Evolutionary conservation across 2,113 vertebrate species (phyloP), one percentile per base, ranked within the genome.

Genomic region (Rynchops niger): DNA sequence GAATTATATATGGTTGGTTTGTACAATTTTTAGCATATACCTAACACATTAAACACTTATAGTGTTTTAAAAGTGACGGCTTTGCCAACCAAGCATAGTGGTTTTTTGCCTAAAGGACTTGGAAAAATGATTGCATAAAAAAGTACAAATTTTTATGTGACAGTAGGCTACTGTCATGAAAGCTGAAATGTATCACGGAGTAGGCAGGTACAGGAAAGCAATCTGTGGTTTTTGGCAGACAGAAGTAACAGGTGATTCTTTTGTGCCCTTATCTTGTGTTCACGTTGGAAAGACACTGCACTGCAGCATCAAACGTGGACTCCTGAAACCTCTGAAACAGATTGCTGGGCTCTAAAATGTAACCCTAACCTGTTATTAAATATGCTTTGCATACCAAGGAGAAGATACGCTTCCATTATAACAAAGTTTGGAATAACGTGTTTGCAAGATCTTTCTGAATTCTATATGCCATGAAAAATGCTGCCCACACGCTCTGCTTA

Each of bases 391-490:
- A 69, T 29, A 43, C 22, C 16, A 67, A 71, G 30, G 43, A 77
- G 69, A 61, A 88, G 45, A 32, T 58, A 50, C 2, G 19, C 19
- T 56, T 45, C 11, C 9, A 22, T 56, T 62, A 22, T 5, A 69
- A 69, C 4, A 36, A 82, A 71, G 16, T 43, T 12, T 22, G 43
- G 61, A 58, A 30, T 13, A 50, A 25, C 23, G 4, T 30, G 22
- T 10, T 50, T 74, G 10, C 17, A 38, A 55, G 81, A 30, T 29
- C 25, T 58, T 70, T 25, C 40, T 53, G 86, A 81, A 45, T 45
- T 62, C 29, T 42, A 5, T 0, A 32, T n/a, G 47, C 70, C 20
- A 3, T 16, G 38, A 19, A 38, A 15, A 13, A 1, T 0, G 2
- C n/a, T 42, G 30, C n/a, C 50, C 27, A 5, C 23, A 4, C 9